These are phyloP conservation scores for Uropsilus gracilis DNA, from an alignment of 2,113 vertebrate species.

Conservation along the genomic window DNA sequence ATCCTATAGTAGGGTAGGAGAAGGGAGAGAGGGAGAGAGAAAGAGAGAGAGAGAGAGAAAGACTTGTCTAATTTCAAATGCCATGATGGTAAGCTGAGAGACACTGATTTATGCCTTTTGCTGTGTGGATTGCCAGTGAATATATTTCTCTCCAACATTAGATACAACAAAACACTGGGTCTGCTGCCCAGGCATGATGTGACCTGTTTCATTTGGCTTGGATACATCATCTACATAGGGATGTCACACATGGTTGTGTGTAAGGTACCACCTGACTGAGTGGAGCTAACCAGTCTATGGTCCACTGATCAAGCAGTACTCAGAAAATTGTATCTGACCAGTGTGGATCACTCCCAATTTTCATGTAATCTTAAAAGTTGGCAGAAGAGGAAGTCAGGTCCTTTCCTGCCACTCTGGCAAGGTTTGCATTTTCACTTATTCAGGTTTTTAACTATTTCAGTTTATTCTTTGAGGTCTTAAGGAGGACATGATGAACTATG, in stretches of 20 bases:
- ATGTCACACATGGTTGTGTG: neutral
- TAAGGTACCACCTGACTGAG: neutral
- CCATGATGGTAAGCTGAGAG: neutral
- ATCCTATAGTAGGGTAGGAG: neutral
- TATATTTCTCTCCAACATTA: neutral
- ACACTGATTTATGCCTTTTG: neutral
- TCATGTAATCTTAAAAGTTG: neutral
- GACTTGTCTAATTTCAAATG: neutral
- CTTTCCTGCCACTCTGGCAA: constrained; percentile 43
- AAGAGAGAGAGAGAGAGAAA: neutral
- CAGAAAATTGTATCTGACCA: neutral
- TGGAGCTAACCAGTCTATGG: neutral
- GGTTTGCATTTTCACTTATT: constrained; percentile 53
- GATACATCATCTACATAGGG: neutral
- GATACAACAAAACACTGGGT: neutral
- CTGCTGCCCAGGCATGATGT: neutral
- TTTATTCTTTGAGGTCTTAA: constrained; percentile 38
- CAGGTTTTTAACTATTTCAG: constrained; percentile 74
- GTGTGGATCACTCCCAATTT: neutral
- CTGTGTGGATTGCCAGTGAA: neutral
- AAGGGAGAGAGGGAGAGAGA: too few species aligned
- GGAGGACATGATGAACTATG: constrained; percentile 45
- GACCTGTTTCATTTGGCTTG: neutral
- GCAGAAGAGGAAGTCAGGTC: constrained; percentile 17
- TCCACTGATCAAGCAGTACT: neutral